Evolutionary conservation across 2,797 vertebrate species (phyloP), one percentile per base, ranked within the genome.

Genomic region (Otus scops): DNA sequence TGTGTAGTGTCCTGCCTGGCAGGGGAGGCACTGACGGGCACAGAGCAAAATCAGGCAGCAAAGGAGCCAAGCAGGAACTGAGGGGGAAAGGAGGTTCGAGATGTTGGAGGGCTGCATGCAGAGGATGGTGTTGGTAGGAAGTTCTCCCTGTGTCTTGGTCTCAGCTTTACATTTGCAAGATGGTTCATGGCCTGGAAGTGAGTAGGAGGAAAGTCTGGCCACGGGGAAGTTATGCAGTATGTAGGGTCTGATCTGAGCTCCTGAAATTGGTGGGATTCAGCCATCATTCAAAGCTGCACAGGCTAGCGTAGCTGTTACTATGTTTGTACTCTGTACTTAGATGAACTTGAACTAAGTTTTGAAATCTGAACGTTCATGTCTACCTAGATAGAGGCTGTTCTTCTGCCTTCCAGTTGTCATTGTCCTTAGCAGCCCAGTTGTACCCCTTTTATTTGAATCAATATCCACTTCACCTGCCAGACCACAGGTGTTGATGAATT

Each of bases 161-260:
- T 94, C 59, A 77, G 21, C 24, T 57, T 80, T 77, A 30, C 18
- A 1, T 65, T 63, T 73, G 47, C 27, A 63, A 43, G 53, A 41
- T 41, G 18, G 21, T 41, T 77, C 48, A 59, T 74, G 61, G 28
- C 51, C 74, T 75, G 34, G 36, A 64, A 68, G 48, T 1, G 7
- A 67, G 39, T 0, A 32, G 69, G 30, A 82, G 36, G 85, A 94
- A 93, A 69, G 30, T 16, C 39, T 7, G 7, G 6, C 20, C 7
- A 14, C 0, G 0, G 4, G 7, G 14, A 84, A 38, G 19, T 21
- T 45, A 19, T 53, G 23, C 27, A 14, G 7, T 23, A 19, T 39
- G 15, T 54, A 43, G n/a, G 23, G 36, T 63, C 48, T 39, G 63
- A 56, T 60, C 47, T 4, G 17, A 82, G 36, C 67, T 67, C 30